Evolutionary conservation across 1,140 invertebrate genomes (phyloP).

Genomic region (Sitophilus oryzae): DNA sequence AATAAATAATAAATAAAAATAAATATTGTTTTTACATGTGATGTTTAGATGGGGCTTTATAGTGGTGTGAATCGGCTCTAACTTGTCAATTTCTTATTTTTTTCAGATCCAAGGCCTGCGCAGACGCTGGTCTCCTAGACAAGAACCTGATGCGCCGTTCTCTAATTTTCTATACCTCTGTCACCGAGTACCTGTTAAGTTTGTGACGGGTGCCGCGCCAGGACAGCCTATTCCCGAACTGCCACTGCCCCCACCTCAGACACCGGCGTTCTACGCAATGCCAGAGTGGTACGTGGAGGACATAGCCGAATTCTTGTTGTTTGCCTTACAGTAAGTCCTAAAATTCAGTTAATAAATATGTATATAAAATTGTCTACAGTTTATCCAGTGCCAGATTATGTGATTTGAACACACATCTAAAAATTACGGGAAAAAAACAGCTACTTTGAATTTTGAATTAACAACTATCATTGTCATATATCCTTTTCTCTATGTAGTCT

Average conservation of each 20-base stretch:
- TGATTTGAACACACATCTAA: no score
- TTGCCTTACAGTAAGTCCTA: constrained; percentile 90
- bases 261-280: constrained; percentile 76
- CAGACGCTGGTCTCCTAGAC: constrained; percentile 82
- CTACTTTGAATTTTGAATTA: no score
- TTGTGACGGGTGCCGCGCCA: constrained; percentile 51
- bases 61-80: background rate
- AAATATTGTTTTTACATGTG: no score
- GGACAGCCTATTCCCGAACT: constrained; percentile 39
- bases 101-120: constrained; percentile 74
- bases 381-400: no score
- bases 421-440: no score
- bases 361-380: no score
- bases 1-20: no score
- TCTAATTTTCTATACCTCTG: constrained; percentile 79
- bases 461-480: no score
- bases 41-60: no score
- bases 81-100: constrained; percentile 1
- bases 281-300: constrained; percentile 97
- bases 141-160: constrained; percentile 70
- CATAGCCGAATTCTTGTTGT: constrained; percentile 90
- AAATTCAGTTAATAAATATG: no score
- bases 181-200: constrained; percentile 70
- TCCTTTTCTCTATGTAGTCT: no score
- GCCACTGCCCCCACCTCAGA: constrained; percentile 54